These are phyloP conservation scores for Priocnemis perturbator DNA, from an alignment of 2,888 invertebrate genomes.

Conservation along the genomic window DNA sequence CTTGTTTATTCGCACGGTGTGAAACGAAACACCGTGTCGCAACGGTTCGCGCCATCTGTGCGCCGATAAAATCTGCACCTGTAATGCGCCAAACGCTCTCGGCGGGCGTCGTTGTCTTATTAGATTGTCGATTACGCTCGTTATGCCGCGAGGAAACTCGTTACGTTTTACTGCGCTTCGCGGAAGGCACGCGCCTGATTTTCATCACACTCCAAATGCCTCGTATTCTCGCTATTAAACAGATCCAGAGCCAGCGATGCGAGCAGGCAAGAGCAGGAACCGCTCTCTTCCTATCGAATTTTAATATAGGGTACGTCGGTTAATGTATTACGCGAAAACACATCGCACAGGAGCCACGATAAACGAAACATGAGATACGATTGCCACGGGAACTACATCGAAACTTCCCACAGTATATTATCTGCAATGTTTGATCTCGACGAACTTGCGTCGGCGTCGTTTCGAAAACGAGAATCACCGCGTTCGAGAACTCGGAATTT, in stretches of 20 bases:
- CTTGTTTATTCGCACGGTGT: constrained; percentile 28
- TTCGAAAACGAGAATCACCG: too few species aligned
- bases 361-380: too few species aligned
- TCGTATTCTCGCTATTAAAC: constrained; percentile 23
- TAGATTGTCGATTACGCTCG: constrained; percentile 52
- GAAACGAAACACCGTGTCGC: constrained; percentile 41
- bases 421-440: too few species aligned
- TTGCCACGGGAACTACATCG: too few species aligned
- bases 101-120: constrained; percentile 45
- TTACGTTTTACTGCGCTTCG: constrained; percentile 36
- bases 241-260: constrained; percentile 17
- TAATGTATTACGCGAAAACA: too few species aligned
- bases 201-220: constrained; percentile 30
- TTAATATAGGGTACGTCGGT: neutral
- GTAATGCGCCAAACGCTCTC: constrained; percentile 42
- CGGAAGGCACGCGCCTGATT: constrained; percentile 43
- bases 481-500: neutral
- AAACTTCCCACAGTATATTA: too few species aligned
- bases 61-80: constrained; percentile 55
- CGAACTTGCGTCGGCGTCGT: too few species aligned
- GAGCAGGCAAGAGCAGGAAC: constrained; percentile 4
- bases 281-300: neutral
- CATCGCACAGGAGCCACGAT: neutral
- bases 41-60: constrained; percentile 54
- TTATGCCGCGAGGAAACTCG: constrained; percentile 39